Base-by-base conservation (phyloP, 2,888 invertebrate species). In the Idaea straminata region DNA sequence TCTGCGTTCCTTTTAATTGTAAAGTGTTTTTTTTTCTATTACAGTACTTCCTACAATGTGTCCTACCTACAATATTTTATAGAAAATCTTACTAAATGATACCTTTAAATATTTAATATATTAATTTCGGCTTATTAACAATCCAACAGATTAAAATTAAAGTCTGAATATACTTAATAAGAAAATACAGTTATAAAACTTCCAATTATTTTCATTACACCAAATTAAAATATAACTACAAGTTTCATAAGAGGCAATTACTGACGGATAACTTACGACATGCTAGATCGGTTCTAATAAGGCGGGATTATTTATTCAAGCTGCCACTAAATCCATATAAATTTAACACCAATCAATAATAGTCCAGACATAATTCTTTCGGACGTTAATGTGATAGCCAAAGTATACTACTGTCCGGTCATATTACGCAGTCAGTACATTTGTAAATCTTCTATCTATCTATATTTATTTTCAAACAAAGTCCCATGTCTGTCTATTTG, bases 331-430 rank as follows among this genome's bases (percentile, higher is more conserved):
- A 83, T 78, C 78, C 71, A 69, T 78, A 80, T 83, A 82, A 82
- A 84, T 83, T 86, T 81, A 77, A 82, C 81, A 83, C 84, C 82
- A 85, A 85, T 86, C 87, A 86, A 86, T 83, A 75, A 75, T 75
- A 79, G 76, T 76, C 79, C 68, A 60, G 71, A 71, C 75, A 79
- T 78, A 81, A 81, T 76, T 79, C 80, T 78, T 74, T 64, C 63
- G 70, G 83, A 86, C 85, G 74, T 85, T 88, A 87, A 88, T 85
- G 83, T 83, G 83, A 86, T 85, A 83, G 81, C 77, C 47, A 65
- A 83, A 83, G 72, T 80, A 81, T 87, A 74, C 81, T 79, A 81
- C 79, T 73, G 65, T 60, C 62, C 57, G 57, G 66, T 57, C 62
- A 6, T 10, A 47, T 47, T 47, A 6, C 47, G 47, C 47, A 47